A percentile compares a stretch with the other conserved stretches of the same genome.
phyloP scores from a whole-genome alignment of 2,797 vertebrate species.

The Thunnus albacares region DNA sequence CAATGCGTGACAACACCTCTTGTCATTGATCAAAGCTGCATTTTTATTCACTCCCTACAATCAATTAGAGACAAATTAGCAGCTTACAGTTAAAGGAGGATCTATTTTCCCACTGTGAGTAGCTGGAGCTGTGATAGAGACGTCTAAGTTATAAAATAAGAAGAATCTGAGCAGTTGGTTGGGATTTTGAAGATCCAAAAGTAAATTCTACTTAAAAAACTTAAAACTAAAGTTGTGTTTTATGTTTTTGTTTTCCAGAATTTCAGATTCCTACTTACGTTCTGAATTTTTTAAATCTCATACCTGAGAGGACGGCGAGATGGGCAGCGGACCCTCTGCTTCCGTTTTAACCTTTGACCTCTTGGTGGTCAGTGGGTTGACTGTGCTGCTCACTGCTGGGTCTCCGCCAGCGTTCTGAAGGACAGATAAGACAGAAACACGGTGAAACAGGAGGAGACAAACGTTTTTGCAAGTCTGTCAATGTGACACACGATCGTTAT shows the following conservation, averaged over 20 bases:
- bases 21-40: conserved; percentile 59
- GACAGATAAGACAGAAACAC: conserved; percentile 13
- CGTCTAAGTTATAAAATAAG: neutral
- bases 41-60: conserved; percentile 38
- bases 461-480: neutral
- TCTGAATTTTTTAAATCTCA: neutral
- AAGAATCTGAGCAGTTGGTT: neutral
- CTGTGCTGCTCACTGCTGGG: conserved; percentile 95
- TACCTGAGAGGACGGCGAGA: conserved; percentile 93
- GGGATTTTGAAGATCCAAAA: neutral
- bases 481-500: too few relatives aligned
- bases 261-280: neutral
- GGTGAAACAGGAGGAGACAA: neutral
- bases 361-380: conserved; percentile 92
- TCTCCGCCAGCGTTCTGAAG: conserved; percentile 87
- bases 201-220: neutral
- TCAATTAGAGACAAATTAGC: conserved; percentile 48
- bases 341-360: conserved; percentile 96
- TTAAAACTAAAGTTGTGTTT: neutral
- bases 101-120: neutral
- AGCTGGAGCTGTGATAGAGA: neutral
- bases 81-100: neutral
- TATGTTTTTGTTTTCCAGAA: neutral
- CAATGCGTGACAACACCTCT: neutral
- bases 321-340: conserved; percentile 86